Percentiles rank a stretch among this genome's conserved stretches.
phyloP scores from a whole-genome alignment of 2,888 invertebrate species.

The Hydrotaea cyrtoneurina region DNA sequence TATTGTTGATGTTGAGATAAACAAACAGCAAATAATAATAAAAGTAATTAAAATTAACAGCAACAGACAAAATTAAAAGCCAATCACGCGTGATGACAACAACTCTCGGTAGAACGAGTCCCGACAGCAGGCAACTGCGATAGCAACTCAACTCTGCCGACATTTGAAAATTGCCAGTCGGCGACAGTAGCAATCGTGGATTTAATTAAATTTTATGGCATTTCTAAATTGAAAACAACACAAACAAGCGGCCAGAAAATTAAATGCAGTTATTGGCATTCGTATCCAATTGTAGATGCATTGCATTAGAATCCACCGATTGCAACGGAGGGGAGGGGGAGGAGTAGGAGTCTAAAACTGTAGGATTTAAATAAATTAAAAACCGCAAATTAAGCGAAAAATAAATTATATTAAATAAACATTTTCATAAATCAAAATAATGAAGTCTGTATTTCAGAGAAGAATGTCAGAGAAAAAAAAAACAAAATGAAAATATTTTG shows the following conservation, averaged over 20 bases:
- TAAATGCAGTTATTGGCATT: background rate
- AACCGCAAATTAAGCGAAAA: constrained; percentile 39
- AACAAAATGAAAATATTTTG: constrained; percentile 7
- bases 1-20: constrained; percentile 33
- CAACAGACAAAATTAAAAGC: constrained; percentile 57
- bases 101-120: background rate
- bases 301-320: background rate
- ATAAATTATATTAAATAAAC: constrained; percentile 37
- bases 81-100: constrained; percentile 46
- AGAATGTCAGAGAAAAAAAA: background rate
- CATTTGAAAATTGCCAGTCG: background rate
- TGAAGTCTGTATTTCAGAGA: background rate
- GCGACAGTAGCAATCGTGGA: constrained; percentile 43
- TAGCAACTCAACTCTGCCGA: background rate
- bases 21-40: constrained; percentile 53
- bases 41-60: constrained; percentile 59
- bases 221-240: constrained; percentile 47
- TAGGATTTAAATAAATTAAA: constrained; percentile 27
- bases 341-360: background rate
- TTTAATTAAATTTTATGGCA: constrained; percentile 60
- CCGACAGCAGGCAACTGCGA: background rate
- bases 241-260: background rate
- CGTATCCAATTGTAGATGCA: constrained; percentile 9
- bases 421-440: constrained; percentile 37
- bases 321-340: background rate